phyloP scores from a whole-genome alignment of 2,797 vertebrate species.

The Squalus acanthias region DNA sequence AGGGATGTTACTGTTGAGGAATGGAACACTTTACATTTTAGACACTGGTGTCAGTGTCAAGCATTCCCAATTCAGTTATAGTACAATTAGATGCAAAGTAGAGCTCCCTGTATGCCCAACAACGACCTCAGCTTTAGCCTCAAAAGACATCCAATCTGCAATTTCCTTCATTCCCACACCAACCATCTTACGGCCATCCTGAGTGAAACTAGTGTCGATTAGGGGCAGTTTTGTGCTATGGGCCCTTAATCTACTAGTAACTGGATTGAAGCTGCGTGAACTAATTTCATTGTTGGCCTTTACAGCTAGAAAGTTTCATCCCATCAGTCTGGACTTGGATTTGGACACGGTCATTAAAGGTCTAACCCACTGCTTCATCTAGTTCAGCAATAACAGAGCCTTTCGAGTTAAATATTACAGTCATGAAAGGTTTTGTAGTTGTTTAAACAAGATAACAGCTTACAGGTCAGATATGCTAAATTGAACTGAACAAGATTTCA shows the following conservation, averaged over 20 bases:
- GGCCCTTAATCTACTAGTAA: background rate
- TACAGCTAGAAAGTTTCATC: background rate
- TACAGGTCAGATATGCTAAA: background rate
- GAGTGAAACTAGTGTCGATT: background rate
- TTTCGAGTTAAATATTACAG: background rate
- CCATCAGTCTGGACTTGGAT: background rate
- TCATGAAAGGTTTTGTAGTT: too few relatives aligned
- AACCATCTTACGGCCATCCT: background rate
- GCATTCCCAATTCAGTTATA: background rate
- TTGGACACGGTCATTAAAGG: background rate
- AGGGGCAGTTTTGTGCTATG: background rate
- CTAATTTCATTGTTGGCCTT: background rate
- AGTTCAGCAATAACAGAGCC: background rate
- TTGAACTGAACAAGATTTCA: background rate
- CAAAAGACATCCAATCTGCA: background rate
- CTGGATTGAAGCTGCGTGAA: background rate
- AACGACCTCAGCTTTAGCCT: background rate
- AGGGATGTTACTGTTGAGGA: background rate
- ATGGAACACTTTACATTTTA: background rate
- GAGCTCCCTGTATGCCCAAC: background rate
- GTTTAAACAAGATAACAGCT: background rate
- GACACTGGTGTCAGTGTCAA: background rate
- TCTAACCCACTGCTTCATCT: background rate
- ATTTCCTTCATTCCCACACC: background rate
- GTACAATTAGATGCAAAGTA: too few relatives aligned